Evolutionary conservation across 1,140 invertebrate species (phyloP).

Genomic region (Octopus bimaculoides): DNA sequence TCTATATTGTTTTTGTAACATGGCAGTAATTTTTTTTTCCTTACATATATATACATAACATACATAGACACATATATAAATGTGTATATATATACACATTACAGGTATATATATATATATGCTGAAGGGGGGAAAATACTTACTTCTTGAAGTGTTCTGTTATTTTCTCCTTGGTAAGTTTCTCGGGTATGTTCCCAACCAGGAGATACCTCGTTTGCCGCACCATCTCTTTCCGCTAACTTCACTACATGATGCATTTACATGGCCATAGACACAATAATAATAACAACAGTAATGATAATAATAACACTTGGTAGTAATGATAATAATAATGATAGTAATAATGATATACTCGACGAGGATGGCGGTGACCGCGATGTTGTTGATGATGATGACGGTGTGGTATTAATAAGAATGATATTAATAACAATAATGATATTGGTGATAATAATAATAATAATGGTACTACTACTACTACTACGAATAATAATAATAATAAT

Average conservation of each 20-base stretch:
- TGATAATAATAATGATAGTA: neutral
- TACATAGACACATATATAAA: neutral
- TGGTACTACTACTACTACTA: no score
- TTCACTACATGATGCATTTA: slow-evolving; percentile 37
- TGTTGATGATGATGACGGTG: no score
- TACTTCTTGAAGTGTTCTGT: slow-evolving; percentile 97
- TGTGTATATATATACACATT: no score
- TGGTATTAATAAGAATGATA: no score
- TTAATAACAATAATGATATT: no score
- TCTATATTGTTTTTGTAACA: no score
- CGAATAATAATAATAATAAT: no score
- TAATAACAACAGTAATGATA: neutral
- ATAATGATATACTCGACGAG: neutral
- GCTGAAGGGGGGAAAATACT: slow-evolving; percentile 43
- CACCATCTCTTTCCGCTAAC: slow-evolving; percentile 71
- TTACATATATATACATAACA: neutral
- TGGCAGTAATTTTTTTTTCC: no score
- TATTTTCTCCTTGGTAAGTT: slow-evolving; percentile 92
- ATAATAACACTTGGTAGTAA: neutral
- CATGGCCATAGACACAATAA: neutral
- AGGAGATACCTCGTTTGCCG: slow-evolving; percentile 99
- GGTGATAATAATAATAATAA: no score
- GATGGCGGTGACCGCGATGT: no score
- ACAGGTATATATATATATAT: neutral
- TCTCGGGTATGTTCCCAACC: slow-evolving; percentile 99